Base-by-base conservation (phyloP, 2,888 invertebrate species). In the Acleris emargana region DNA sequence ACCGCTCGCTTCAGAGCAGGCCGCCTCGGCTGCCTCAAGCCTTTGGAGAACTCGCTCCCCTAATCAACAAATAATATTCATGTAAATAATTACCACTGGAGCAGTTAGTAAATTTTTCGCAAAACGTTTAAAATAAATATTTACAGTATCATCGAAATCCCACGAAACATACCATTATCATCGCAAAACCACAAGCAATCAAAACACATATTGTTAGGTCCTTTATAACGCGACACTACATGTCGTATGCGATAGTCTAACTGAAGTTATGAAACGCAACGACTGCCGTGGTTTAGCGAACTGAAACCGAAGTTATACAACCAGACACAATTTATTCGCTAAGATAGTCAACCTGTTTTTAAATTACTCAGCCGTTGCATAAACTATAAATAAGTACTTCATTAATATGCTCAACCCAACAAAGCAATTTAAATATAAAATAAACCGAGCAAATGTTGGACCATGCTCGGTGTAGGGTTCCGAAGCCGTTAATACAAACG, bases 41-140 rank as follows among this genome's bases (percentile, higher is more conserved):
- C 95, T 94, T 76, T 95, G 95, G 11, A 95, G 86, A 54, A 94
- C 93, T 71, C 94, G 94, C 84, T 96, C 97, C 53, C 97, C 97
- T 93, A 69, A 22, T n/a, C 16, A 63, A 62, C 45, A 54, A 28
- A 32, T 16, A 22, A 5, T 49, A 20, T 20, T 9, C 7, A 2
- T 11, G n/a, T 49, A 20, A 20, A 5, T 13, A 49, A 4, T n/a
- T n/a, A n/a, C n/a, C 6, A n/a, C n/a, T 0, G 13, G 2, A 13
- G 11, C 32, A 1, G 6, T 32, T 32, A 11, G 32, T 32, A 7
- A 1, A 0, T 32, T 32, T 32, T 11, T 32, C 32, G 32, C 32
- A 32, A 32, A 32, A 32, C 32, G 32, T 22, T 22, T 2, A 9
- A 9, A 32, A 38, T 11, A 38, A 38, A 38, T 13, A 25, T 6